These are phyloP conservation scores for Nycticryphes semicollaris DNA, from an alignment of 2,113 vertebrate genomes.

Conservation along the genomic window DNA sequence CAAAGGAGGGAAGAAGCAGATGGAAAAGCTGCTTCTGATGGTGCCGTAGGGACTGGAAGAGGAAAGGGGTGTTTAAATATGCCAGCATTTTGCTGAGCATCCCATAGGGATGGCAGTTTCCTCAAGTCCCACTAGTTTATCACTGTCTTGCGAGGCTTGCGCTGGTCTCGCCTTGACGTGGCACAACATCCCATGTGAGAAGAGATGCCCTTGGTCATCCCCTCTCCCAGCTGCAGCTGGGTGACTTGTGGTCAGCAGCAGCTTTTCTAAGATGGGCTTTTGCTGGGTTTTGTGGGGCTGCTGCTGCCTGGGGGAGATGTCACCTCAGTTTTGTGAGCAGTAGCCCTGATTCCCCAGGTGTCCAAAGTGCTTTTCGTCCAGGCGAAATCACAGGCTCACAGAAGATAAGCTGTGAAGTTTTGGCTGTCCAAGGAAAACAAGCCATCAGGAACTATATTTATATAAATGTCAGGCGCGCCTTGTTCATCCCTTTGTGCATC, in stretches of 20 bases:
- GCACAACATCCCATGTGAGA: neutral
- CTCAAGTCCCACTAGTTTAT: neutral
- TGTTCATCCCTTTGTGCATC: slow-evolving; percentile 64
- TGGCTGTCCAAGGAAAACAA: slow-evolving; percentile 65
- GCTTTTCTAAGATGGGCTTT: neutral
- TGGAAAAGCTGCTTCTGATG: neutral
- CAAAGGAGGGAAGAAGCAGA: neutral
- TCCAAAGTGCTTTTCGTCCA: slow-evolving; percentile 59
- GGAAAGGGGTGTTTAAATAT: neutral
- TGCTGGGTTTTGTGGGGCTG: neutral
- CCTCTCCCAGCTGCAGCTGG: neutral
- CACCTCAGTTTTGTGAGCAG: neutral
- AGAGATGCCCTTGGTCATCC: neutral
- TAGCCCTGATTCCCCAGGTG: slow-evolving; percentile 63
- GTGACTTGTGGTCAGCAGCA: neutral
- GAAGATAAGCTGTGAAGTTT: slow-evolving; percentile 70
- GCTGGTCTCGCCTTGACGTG: fast-evolving
- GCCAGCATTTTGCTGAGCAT: neutral
- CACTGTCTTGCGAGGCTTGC: fast-evolving
- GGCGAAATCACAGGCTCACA: slow-evolving; percentile 44
- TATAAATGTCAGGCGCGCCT: slow-evolving; percentile 48
- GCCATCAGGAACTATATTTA: slow-evolving; percentile 67
- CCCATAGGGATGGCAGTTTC: neutral
- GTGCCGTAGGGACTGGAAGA: neutral
- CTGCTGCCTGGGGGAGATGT: neutral